Conservation (phyloP, 2,797 vertebrate species). For the Cichlasoma orientale region DNA sequence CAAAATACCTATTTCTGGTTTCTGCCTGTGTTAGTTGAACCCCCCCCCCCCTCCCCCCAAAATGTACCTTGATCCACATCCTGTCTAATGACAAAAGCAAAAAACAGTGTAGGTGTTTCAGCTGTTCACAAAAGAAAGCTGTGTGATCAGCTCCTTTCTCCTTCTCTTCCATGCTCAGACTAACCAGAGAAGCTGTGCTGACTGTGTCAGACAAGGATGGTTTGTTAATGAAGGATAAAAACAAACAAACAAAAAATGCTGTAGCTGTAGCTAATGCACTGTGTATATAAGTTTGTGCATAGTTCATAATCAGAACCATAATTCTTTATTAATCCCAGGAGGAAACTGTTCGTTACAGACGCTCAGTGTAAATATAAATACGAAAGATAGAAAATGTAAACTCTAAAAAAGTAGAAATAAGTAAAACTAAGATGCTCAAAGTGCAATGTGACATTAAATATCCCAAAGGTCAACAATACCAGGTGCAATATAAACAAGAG, state of each 20-base stretch:
- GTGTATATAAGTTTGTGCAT: background rate
- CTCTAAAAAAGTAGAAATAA: too few species aligned
- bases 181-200: slow-evolving; percentile 1
- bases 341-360: background rate
- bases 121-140: slow-evolving; percentile 14
- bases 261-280: slow-evolving; percentile 2
- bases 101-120: background rate
- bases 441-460: too few species aligned
- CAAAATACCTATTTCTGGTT: background rate
- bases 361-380: too few species aligned
- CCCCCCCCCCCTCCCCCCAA: too few species aligned
- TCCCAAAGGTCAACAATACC: too few species aligned
- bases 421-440: too few species aligned
- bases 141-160: background rate
- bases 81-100: background rate
- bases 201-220: slow-evolving; percentile 7
- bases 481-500: too few species aligned
- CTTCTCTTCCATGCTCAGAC: background rate
- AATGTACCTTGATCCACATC: background rate
- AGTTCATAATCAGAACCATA: background rate
- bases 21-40: background rate
- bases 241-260: background rate
- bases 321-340: background rate
- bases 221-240: slow-evolving; percentile 6
- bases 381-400: too few species aligned